Conservation (phyloP, 2,797 vertebrate species). For the Varecia variegata region DNA sequence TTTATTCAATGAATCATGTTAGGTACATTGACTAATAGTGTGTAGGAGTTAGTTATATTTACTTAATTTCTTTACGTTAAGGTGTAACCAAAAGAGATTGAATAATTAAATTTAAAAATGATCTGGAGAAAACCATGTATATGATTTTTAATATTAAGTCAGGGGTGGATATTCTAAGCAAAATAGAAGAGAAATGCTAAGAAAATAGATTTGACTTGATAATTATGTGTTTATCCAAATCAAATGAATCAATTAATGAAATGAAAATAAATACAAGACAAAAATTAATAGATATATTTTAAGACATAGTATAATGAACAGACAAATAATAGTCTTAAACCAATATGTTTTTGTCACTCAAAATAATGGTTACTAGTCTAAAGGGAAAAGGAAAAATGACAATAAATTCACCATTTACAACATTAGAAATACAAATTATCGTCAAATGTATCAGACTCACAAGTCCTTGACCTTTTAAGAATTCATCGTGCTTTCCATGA, state of each 20-base stretch:
- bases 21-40: neutral
- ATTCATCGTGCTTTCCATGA: neutral
- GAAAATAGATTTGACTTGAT: neutral
- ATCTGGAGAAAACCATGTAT: neutral
- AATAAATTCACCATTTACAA: neutral
- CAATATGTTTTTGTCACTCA: neutral
- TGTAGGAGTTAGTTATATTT: neutral
- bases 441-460: neutral
- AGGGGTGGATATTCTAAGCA: neutral
- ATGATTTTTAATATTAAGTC: neutral
- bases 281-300: neutral
- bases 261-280: neutral
- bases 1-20: neutral
- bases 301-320: neutral
- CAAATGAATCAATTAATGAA: neutral
- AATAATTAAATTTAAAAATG: neutral
- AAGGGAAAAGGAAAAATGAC: neutral
- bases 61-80: neutral
- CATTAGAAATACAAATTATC: neutral
- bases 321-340: neutral
- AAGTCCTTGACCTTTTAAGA: neutral
- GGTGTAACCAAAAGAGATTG: neutral
- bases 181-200: neutral
- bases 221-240: neutral
- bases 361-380: neutral